phyloP scores from a whole-genome alignment of 2,113 vertebrate genomes.

The Epinephelus cyanopodus region DNA sequence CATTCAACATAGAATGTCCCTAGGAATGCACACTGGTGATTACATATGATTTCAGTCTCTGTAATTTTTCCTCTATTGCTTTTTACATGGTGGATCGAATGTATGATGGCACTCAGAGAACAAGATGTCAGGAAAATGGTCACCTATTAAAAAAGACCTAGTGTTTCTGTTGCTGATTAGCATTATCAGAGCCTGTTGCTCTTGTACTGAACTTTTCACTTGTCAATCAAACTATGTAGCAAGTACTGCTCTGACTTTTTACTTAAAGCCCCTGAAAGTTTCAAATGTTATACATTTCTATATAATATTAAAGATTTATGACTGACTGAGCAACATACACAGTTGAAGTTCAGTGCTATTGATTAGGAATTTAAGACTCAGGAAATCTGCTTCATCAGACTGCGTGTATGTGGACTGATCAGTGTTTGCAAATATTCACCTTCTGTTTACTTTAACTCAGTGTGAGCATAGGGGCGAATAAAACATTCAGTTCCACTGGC shows the following conservation, averaged over 20 bases:
- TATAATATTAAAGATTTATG: neutral
- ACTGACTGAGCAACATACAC: neutral
- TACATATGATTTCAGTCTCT: neutral
- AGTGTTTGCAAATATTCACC: no score
- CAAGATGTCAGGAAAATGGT: neutral
- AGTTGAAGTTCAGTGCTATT: neutral
- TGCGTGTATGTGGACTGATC: neutral
- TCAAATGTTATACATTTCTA: neutral
- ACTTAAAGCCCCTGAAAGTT: no score
- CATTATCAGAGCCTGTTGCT: neutral
- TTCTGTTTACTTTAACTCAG: no score
- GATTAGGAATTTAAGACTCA: neutral
- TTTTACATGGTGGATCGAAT: neutral
- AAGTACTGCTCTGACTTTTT: neutral
- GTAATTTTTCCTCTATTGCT: neutral
- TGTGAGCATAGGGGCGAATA: no score
- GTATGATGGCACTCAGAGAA: neutral
- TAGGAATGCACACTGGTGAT: neutral
- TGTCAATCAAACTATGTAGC: neutral
- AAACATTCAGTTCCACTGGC: no score
- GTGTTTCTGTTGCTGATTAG: neutral
- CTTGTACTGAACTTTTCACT: neutral
- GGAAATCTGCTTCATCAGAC: neutral
- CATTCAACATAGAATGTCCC: slow-evolving; percentile 7
- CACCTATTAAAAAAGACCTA: neutral